Conservation (phyloP, 2,797 vertebrate genomes). For the Hydrophis major region DNA sequence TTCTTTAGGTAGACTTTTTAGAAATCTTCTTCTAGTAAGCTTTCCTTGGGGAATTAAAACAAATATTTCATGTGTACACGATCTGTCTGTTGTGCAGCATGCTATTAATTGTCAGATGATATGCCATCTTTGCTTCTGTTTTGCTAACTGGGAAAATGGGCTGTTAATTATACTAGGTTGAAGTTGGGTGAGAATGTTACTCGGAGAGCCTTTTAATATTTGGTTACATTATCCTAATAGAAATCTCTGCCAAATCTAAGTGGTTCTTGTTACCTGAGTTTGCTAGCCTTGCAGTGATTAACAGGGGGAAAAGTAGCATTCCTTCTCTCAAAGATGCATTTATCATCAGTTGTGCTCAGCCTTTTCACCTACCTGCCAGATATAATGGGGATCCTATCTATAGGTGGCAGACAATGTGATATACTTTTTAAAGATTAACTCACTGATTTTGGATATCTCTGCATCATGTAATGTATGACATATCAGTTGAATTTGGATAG, state of each 20-base stretch:
- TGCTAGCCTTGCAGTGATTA: not conserved
- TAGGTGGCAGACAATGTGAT: not conserved
- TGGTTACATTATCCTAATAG: not conserved
- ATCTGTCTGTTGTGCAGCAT: not conserved
- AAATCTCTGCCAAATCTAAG: not conserved
- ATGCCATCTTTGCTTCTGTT: not conserved
- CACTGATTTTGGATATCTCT: not conserved
- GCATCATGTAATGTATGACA: not conserved
- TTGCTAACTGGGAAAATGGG: not conserved
- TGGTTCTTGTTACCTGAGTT: not conserved
- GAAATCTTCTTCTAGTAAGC: not conserved
- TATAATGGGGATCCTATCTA: not conserved
- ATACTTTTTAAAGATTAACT: not conserved
- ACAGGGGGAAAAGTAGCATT: not conserved
- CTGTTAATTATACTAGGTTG: not conserved
- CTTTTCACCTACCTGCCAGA: not conserved
- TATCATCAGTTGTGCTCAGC: not conserved
- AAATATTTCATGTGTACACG: not conserved
- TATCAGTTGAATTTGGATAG: not conserved
- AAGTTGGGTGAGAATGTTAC: not conserved
- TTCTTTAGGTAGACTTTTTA: not conserved
- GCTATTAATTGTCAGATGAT: not conserved
- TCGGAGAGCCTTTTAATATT: not conserved
- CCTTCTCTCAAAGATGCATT: not conserved
- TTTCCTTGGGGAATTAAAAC: conserved; percentile 27